phyloP scores from a whole-genome alignment of 2,797 vertebrate species.

The Notolabrus celidotus region DNA sequence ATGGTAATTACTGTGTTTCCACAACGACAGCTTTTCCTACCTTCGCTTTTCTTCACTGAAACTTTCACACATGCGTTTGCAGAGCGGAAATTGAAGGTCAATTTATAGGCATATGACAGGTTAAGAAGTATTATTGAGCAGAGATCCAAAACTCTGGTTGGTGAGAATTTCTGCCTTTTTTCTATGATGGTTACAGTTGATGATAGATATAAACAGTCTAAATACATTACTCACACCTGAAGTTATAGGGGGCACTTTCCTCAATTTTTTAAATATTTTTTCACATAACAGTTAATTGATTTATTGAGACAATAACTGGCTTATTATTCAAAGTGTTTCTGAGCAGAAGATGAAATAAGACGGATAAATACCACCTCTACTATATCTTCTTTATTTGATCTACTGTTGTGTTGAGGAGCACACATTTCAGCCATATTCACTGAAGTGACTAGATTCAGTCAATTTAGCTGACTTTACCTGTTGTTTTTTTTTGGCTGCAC shows the following conservation, averaged over 20 bases:
- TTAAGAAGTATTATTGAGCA: not conserved
- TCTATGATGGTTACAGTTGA: not conserved
- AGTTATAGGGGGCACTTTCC: not conserved
- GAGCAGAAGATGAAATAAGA: not conserved
- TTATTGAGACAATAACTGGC: not conserved
- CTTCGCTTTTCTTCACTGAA: not conserved
- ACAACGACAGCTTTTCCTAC: too few species aligned
- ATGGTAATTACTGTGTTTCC: not conserved
- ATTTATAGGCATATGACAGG: too few species aligned
- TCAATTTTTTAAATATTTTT: not conserved
- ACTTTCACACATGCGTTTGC: not conserved
- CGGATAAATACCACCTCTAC: not conserved
- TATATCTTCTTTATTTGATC: not conserved
- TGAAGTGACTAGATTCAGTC: too few species aligned
- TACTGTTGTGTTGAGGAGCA: not conserved
- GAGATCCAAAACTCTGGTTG: not conserved
- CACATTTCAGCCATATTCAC: not conserved
- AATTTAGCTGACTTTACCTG: not conserved
- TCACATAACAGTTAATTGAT: not conserved
- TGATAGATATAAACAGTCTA: not conserved
- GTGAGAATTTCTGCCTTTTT: not conserved
- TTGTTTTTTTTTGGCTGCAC: too few species aligned
- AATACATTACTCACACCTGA: too few species aligned
- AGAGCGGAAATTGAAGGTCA: too few species aligned
- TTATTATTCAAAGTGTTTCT: not conserved